These are phyloP conservation scores for Odocoileus hemionus DNA, from an alignment of 2,113 vertebrate species.

Conservation along the genomic window DNA sequence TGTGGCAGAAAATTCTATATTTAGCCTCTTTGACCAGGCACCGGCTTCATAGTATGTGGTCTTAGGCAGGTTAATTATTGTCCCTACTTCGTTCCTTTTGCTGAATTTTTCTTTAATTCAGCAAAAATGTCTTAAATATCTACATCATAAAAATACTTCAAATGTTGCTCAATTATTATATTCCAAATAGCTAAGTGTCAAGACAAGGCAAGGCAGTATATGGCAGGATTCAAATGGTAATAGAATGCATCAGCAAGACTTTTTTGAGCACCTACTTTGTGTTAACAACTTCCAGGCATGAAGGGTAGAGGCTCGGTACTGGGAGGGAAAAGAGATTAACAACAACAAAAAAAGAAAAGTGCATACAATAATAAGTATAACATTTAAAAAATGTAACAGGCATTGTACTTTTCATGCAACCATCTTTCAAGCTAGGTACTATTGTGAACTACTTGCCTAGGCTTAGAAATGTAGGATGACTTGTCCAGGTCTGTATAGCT, in stretches of 20 bases:
- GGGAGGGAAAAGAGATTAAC: background rate
- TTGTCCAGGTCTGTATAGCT: background rate
- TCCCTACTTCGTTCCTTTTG: background rate
- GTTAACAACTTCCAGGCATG: background rate
- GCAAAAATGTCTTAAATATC: background rate
- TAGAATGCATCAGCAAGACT: background rate
- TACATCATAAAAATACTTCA: background rate
- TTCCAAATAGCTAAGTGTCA: background rate
- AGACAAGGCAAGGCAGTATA: background rate
- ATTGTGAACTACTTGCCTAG: background rate
- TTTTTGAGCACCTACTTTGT: background rate
- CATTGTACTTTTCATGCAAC: background rate
- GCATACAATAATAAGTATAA: background rate
- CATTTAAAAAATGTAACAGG: background rate
- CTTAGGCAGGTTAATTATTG: background rate
- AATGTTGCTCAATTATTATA: background rate
- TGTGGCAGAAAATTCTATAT: background rate
- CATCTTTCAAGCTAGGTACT: background rate
- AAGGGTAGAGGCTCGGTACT: background rate
- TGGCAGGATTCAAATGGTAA: background rate
- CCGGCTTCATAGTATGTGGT: background rate
- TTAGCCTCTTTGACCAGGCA: background rate
- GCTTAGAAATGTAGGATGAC: background rate
- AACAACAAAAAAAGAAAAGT: background rate
- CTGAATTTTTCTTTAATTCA: background rate